These are phyloP conservation scores for Myripristis murdjan DNA, from an alignment of 2,797 vertebrate species.

Conservation along the genomic window DNA sequence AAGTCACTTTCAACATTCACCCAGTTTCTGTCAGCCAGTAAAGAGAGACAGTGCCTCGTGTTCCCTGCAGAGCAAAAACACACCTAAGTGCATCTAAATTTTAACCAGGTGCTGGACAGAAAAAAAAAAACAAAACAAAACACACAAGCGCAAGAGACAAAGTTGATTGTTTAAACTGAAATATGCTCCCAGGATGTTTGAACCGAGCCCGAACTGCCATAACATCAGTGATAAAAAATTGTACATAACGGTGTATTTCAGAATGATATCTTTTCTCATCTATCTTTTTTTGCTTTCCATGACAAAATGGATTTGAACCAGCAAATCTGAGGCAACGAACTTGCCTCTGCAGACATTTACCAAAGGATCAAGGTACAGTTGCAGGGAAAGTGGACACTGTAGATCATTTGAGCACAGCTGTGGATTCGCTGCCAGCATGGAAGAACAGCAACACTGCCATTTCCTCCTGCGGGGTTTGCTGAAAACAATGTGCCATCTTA, in stretches of 20 bases:
- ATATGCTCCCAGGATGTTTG: neutral
- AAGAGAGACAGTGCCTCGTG: too few species aligned
- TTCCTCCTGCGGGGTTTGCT: slow-evolving; percentile 9
- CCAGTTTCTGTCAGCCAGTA: slow-evolving; percentile 2
- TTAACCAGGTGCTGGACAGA: too few species aligned
- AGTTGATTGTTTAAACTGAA: neutral
- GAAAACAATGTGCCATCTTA: slow-evolving; percentile 43
- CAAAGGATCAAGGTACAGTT: slow-evolving; percentile 1
- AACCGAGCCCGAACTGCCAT: too few species aligned
- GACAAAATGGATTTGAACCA: neutral
- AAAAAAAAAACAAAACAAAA: too few species aligned
- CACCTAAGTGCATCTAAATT: too few species aligned
- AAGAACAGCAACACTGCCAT: slow-evolving; percentile 37
- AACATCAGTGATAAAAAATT: too few species aligned
- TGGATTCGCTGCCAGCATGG: slow-evolving; percentile 42
- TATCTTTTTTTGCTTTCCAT: slow-evolving; percentile 16
- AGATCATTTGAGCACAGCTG: slow-evolving; percentile 19
- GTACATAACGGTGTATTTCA: too few species aligned
- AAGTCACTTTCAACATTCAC: slow-evolving; percentile 10
- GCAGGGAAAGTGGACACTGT: slow-evolving; percentile 3
- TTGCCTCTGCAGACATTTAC: slow-evolving; percentile 6
- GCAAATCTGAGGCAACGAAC: slow-evolving; percentile 2
- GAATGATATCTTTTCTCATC: too few species aligned
- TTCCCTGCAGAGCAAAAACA: too few species aligned
- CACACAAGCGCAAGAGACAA: too few species aligned